Base-by-base conservation (phyloP, 92 coral and sea anemone species). In the Palythoa grandis region DNA sequence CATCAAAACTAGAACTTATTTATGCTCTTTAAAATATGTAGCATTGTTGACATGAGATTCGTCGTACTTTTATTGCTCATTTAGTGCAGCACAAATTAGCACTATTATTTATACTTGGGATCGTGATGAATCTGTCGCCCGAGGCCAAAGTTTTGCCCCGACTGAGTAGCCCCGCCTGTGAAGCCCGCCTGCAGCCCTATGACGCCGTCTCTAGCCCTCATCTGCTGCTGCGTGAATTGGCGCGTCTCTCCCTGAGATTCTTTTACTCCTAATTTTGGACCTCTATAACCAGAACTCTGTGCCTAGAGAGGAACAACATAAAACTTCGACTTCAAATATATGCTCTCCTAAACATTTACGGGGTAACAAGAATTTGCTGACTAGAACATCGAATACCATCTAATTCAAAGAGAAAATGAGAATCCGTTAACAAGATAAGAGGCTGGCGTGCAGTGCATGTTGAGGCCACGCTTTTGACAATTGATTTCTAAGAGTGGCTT, bases 61-160 rank as follows among this genome's bases (percentile, higher is more conserved):
- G 3, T 5, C 50, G 50, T 43, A 43, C 6, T 5, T 43, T 43
- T 5, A 43, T 3, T 8, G 50, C 9, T 43, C 50, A 43, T 43
- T 43, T 43, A 8, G 50, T 43, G 50, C 50, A 43, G 50, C 9
- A 43, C 50, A 5, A 43, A 8, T 43, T 3, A 43, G 79, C 16
- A 14, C 19, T 1, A 25, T n/a, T n/a, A 0, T 70, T 80, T 60
- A 52, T 80, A 80, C 14, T 80, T 80, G 38, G 85, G 85, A 0
- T 80, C 0, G 23, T 80, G 85, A 50, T 80, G 85, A 12, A 80
- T 39, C 73, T 80, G 85, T 23, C 85, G 74, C 25, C 75, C 85
- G 22, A 67, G 61, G 74, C 85, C 85, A 66, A 80, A 80, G 57
- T 5, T 80, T 12, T 80, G 85, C 5, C 85, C 85, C 0, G 85